Conservation (phyloP, 2,797 vertebrate genomes). For the Dicrostonyx torquatus region DNA sequence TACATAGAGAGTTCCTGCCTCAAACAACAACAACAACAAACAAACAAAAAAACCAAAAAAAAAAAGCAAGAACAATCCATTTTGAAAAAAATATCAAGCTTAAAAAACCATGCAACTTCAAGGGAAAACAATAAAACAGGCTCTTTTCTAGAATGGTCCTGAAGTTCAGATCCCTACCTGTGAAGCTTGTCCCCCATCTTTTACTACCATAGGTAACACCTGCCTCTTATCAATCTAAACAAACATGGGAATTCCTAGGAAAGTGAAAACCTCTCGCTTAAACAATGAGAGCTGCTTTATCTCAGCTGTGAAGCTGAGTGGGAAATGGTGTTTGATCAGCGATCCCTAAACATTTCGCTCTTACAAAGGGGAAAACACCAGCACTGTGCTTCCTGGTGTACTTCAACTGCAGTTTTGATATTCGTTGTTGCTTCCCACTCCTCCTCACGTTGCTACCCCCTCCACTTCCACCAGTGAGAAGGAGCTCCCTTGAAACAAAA, state of each 20-base stretch:
- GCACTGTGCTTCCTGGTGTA: background rate
- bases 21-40: background rate
- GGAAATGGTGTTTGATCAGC: slow-evolving; percentile 17
- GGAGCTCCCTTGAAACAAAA: slow-evolving; percentile 10
- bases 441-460: background rate
- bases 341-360: slow-evolving; percentile 14
- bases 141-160: background rate
- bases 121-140: background rate
- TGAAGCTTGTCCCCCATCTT: background rate
- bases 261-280: slow-evolving; percentile 21
- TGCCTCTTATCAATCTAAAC: slow-evolving; percentile 32
- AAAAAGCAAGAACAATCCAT: background rate
- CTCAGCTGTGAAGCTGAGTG: background rate
- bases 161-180: background rate
- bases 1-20: background rate
- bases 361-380: background rate
- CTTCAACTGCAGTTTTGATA: background rate
- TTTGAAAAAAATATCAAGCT: background rate
- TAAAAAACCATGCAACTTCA: background rate
- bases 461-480: background rate
- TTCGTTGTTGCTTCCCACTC: background rate
- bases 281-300: background rate
- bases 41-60: background rate
- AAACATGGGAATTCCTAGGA: slow-evolving; percentile 31
- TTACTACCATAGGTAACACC: background rate